These are phyloP conservation scores for Elachura formosa DNA, from an alignment of 2,113 vertebrate genomes.

Conservation along the genomic window DNA sequence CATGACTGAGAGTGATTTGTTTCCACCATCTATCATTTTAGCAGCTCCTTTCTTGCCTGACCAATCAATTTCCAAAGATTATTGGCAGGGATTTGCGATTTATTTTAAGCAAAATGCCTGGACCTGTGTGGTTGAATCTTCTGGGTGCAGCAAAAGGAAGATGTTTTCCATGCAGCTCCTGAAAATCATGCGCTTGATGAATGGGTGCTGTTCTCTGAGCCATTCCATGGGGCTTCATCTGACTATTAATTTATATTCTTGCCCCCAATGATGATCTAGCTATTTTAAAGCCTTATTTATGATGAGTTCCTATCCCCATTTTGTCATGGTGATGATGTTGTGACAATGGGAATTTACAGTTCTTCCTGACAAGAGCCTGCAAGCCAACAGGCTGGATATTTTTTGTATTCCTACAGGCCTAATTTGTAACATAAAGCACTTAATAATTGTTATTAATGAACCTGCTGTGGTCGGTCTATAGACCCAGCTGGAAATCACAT, in stretches of 20 bases:
- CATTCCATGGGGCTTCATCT: neutral
- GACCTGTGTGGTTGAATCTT: accelerated
- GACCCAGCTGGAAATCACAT: conserved; percentile 79
- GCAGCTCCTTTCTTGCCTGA: neutral
- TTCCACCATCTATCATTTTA: neutral
- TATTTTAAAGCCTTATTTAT: conserved; percentile 68
- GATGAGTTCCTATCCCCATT: conserved; percentile 22
- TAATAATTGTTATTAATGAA: conserved; percentile 83
- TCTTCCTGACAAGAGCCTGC: conserved; percentile 47
- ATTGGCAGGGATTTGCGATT: accelerated
- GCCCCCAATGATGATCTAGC: conserved; percentile 63
- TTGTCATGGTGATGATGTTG: conserved; percentile 50
- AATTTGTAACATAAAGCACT: conserved; percentile 76
- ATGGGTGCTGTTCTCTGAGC: neutral
- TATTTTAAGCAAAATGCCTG: neutral
- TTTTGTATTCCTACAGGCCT: conserved; percentile 69
- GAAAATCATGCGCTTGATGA: conserved; percentile 6
- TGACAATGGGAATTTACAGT: conserved; percentile 73
- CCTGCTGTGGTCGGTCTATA: conserved; percentile 65
- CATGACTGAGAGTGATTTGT: neutral
- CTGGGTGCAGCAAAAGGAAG: neutral
- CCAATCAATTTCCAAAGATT: neutral
- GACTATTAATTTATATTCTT: conserved; percentile 52
- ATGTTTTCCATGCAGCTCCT: neutral
- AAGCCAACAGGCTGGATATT: conserved; percentile 65